Evolutionary conservation across 2,113 vertebrate species (phyloP).

Genomic region (Ia io): DNA sequence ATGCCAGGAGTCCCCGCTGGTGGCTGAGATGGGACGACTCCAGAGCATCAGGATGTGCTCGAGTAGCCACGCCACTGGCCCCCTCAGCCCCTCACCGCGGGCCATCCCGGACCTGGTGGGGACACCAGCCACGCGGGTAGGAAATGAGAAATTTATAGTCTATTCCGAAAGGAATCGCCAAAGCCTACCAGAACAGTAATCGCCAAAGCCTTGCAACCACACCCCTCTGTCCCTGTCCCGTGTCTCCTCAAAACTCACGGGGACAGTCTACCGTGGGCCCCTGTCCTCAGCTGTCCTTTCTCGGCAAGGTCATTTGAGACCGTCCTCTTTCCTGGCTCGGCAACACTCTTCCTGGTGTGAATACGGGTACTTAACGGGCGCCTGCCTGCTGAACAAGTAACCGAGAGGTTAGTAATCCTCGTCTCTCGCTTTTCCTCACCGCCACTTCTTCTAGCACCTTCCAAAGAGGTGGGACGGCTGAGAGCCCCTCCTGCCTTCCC

Average conservation of each 20-base stretch:
- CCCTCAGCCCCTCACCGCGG: background rate
- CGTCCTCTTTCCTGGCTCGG: background rate
- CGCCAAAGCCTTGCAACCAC: background rate
- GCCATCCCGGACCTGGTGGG: background rate
- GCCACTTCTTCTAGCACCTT: conserved; percentile 60
- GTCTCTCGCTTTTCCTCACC: conserved; percentile 30
- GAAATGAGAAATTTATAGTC: background rate
- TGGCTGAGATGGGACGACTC: background rate
- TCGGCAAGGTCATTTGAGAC: conserved; percentile 38
- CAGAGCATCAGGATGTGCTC: background rate
- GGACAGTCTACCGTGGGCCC: background rate
- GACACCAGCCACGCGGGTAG: background rate
- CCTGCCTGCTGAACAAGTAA: conserved; percentile 70
- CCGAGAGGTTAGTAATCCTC: conserved; percentile 58
- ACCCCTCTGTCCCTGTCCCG: background rate
- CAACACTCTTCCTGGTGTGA: conserved; percentile 40
- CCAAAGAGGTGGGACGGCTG: conserved; percentile 56
- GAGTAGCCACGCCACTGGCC: background rate
- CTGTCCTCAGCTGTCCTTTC: background rate
- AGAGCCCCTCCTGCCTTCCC: conserved; percentile 41
- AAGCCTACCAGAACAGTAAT: background rate
- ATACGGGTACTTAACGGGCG: conserved; percentile 56
- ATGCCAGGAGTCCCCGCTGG: background rate
- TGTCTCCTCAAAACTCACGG: background rate
- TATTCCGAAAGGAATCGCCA: background rate